A percentile compares a stretch with the other conserved stretches of the same genome.
phyloP scores from a whole-genome alignment of 2,113 vertebrate genomes.

The Ivindomyrus marchei region DNA sequence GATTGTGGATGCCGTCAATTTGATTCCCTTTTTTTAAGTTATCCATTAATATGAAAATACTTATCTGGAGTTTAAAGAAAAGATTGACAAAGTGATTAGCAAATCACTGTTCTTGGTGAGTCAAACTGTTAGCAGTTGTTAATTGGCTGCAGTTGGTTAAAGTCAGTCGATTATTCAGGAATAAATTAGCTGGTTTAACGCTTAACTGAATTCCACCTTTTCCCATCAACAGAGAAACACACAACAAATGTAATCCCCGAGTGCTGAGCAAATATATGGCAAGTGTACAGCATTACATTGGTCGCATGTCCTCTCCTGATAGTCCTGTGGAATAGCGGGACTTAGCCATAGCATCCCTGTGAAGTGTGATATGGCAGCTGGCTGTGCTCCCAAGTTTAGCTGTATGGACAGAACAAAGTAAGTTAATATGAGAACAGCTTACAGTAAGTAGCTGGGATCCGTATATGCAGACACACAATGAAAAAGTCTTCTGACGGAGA shows the following conservation, averaged over 20 bases:
- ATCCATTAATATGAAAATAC: conserved; percentile 6
- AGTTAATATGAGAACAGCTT: conserved; percentile 39
- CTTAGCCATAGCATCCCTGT: background rate
- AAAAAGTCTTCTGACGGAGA: conserved; percentile 28
- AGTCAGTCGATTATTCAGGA: background rate
- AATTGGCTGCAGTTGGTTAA: background rate
- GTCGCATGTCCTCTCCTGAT: background rate
- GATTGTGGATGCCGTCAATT: background rate
- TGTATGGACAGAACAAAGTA: conserved; percentile 48
- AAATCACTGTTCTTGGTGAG: background rate
- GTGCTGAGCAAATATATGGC: background rate
- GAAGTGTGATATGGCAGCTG: conserved; percentile 56
- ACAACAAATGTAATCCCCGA: background rate
- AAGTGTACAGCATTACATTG: background rate
- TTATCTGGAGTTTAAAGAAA: conserved; percentile 2
- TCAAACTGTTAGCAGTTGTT: background rate
- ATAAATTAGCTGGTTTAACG: conserved; percentile 9
- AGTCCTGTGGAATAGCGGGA: background rate
- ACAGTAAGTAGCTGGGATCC: conserved; percentile 39
- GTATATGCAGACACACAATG: conserved; percentile 30
- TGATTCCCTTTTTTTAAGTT: background rate
- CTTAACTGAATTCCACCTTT: background rate
- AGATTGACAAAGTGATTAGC: conserved; percentile 3
- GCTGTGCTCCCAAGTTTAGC: conserved; percentile 53
- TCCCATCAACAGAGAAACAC: background rate